Percentiles rank a stretch among this genome's conserved stretches.
phyloP scores from a whole-genome alignment of 2,797 vertebrate species.

The Fistularia commersonii region DNA sequence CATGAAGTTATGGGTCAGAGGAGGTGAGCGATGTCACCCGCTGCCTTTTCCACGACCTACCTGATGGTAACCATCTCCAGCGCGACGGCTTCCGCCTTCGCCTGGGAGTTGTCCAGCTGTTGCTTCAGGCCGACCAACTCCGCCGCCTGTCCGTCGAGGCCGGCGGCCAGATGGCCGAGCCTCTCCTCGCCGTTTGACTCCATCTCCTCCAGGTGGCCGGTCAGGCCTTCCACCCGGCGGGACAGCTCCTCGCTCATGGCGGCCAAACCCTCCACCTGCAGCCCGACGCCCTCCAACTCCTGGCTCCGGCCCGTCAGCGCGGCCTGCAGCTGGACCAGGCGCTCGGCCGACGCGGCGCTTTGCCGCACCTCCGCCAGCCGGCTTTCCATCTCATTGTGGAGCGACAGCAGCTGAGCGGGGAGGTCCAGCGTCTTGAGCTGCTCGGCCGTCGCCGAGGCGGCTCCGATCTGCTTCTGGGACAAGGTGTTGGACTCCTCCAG shows the following conservation, averaged over 20 bases:
- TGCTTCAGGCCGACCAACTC: conserved; percentile 51
- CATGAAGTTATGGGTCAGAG: conserved; percentile 57
- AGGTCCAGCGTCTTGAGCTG: conserved; percentile 63
- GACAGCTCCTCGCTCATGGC: conserved; percentile 30
- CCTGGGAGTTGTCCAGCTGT: conserved; percentile 37
- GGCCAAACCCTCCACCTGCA: conserved; percentile 49
- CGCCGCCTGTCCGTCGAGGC: conserved; percentile 38
- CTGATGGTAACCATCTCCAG: conserved; percentile 54
- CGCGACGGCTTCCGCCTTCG: conserved; percentile 40
- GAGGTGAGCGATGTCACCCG: conserved; percentile 52
- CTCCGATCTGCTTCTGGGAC: conserved; percentile 60
- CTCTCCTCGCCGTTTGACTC: conserved; percentile 45
- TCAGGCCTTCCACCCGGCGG: conserved; percentile 38
- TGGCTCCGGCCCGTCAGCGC: conserved; percentile 38
- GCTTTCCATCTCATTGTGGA: conserved; percentile 60
- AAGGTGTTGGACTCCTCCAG: conserved; percentile 55
- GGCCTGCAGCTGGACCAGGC: conserved; percentile 52
- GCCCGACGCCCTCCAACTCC: conserved; percentile 49
- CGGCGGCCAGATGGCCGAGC: conserved; percentile 21
- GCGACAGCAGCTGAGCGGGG: conserved; percentile 60
- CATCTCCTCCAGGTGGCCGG: conserved; percentile 22
- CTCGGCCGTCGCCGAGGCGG: conserved; percentile 56
- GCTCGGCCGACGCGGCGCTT: conserved; percentile 55
- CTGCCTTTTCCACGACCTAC: conserved; percentile 47
- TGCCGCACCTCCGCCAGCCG: conserved; percentile 66